Base-by-base conservation (phyloP, 2,113 vertebrate genomes). In the Polyodon spathula region DNA sequence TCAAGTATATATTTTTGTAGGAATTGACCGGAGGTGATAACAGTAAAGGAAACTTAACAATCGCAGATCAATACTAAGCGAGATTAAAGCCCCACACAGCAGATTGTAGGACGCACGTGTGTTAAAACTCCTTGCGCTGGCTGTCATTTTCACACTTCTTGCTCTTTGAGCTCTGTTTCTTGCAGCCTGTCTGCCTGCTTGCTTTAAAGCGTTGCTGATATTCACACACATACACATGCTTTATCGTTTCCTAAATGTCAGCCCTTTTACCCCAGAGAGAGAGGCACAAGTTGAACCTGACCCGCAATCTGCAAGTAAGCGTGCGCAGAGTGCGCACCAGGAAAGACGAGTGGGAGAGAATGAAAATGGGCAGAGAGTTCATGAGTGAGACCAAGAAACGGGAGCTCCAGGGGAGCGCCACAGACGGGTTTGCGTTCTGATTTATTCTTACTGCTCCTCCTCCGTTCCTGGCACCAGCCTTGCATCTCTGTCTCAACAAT, bases 331-430 rank as follows among this genome's bases (percentile, higher is more conserved):
- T 89, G 54, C 86, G 83, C 63, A 85, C 86, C 38, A 78, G 86
- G 75, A 84, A 63, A 86, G 87, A 87, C 83, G 86, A 89, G 65
- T 89, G 86, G 87, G 86, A 87, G 64, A 84, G 85, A 67, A 86
- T 82, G 82, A 87, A 86, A 81, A 86, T 87, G 86, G 86, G 86
- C 80, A 76, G 86, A 83, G 87, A 89, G 77, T 89, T 89, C 76
- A 84, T 87, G 83, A 86, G 81, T 80, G 85, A 86, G 64, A 61
- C 78, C 63, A 80, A 72, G 79, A 81, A 70, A 68, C 79, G 73
- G 84, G 75, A 74, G 7, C 79, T 80, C 84, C 80, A 83, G 73
- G 86, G 83, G 79, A 72, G 73, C 79, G 16, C 70, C 62, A 77
- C 75, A 69, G 81, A 86, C 81, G 87, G 87, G 87, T 88, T 82